These are phyloP conservation scores for Eolophus roseicapilla DNA, from an alignment of 2,113 vertebrate species.

Conservation along the genomic window DNA sequence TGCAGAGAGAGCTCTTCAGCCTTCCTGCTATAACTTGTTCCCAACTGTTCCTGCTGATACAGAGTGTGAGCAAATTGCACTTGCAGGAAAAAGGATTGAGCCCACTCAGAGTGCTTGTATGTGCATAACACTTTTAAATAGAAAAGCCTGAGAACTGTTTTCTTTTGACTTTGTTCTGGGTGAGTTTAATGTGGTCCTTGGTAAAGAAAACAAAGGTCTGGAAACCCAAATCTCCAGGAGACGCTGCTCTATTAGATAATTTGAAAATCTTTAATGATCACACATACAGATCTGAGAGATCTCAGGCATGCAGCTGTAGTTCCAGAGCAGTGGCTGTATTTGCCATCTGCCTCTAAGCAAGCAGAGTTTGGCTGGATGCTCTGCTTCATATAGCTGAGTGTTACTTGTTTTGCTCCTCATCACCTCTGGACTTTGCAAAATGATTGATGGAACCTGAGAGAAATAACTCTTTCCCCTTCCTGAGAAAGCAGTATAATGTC, in stretches of 20 bases:
- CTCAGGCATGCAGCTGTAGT: conserved; percentile 65
- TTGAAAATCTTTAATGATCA: conserved; percentile 63
- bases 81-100: not conserved
- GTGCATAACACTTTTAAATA: not conserved
- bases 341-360: conserved; percentile 75
- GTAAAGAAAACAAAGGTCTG: conserved; percentile 51
- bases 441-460: conserved; percentile 44
- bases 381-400: conserved; percentile 42
- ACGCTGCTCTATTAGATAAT: conserved; percentile 61
- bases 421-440: conserved; percentile 44
- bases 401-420: conserved; percentile 16
- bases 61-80: not conserved
- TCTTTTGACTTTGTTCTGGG: conserved; percentile 12
- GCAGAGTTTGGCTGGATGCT: conserved; percentile 60
- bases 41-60: not conserved
- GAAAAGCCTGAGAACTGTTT: conserved; percentile 35
- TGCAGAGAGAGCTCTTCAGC: not conserved
- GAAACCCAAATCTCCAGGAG: conserved; percentile 57
- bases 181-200: conserved; percentile 21
- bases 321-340: conserved; percentile 59
- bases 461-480: not conserved
- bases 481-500: not conserved
- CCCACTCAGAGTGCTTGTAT: not conserved
- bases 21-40: not conserved
- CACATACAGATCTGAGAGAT: conserved; percentile 76